Conservation (phyloP, 2,888 invertebrate species). For the Leptinotarsa haldemani region DNA sequence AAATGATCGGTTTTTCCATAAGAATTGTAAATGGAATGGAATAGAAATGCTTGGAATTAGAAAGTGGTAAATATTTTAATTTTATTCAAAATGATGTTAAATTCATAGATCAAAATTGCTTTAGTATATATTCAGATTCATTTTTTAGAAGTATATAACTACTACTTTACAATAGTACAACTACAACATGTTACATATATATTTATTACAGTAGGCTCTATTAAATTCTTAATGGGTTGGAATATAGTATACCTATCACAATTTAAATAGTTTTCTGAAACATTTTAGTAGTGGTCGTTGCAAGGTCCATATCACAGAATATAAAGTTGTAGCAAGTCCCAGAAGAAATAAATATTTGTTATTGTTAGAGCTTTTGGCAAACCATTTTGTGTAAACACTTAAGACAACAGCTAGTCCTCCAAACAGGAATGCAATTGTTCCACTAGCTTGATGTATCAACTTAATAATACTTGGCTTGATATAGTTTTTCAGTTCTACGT, state of each 20-base stretch:
- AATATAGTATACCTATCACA: constrained; percentile 23
- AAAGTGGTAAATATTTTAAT: no score
- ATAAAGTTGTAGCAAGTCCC: constrained; percentile 39
- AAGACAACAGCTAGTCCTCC: constrained; percentile 54
- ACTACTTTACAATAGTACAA: not conserved
- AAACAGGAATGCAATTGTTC: constrained; percentile 49
- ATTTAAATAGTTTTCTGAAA: constrained; percentile 37
- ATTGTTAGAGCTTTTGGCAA: constrained; percentile 44
- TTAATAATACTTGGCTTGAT: constrained; percentile 52
- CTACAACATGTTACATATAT: not conserved
- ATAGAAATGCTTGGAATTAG: no score
- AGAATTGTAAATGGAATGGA: no score
- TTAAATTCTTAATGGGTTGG: not conserved
- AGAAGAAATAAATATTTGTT: constrained; percentile 44
- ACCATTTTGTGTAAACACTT: constrained; percentile 56
- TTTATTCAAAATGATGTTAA: no score
- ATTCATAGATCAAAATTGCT: no score
- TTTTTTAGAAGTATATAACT: no score
- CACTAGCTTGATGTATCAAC: constrained; percentile 52
- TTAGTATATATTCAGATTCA: no score
- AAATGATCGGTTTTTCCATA: no score
- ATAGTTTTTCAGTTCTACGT: constrained; percentile 51
- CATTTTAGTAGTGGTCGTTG: constrained; percentile 48
- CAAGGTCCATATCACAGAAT: constrained; percentile 48
- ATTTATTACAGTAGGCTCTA: not conserved